A percentile compares a stretch with the other conserved stretches of the same genome.
Conservation (phyloP, 1,140 invertebrate genomes). For the Lucilia sericata region DNA sequence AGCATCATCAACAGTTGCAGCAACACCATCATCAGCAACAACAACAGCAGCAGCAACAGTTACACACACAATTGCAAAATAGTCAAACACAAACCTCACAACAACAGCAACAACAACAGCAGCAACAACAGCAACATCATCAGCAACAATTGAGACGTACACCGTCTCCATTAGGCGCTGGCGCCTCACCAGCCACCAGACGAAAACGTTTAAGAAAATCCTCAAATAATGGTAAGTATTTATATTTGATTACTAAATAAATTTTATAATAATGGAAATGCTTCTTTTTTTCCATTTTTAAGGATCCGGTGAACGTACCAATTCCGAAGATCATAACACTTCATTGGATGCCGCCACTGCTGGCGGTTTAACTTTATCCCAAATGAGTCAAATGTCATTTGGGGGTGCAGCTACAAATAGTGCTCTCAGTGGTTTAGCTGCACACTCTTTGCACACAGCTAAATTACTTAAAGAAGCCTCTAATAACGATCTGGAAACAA, state of each 20-base stretch:
- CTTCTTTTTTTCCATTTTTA: constrained; percentile 49
- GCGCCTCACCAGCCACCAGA: constrained; percentile 65
- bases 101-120: constrained; percentile 57
- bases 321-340: constrained; percentile 68
- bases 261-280: constrained; percentile 18
- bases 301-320: constrained; percentile 72
- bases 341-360: constrained; percentile 59
- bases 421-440: constrained; percentile 54
- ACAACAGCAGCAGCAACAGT: constrained; percentile 57
- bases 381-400: constrained; percentile 66
- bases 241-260: constrained; percentile 3
- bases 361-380: constrained; percentile 61
- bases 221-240: constrained; percentile 69
- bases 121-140: constrained; percentile 59
- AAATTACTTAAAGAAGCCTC: constrained; percentile 64
- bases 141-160: constrained; percentile 64
- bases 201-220: constrained; percentile 79
- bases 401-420: constrained; percentile 51
- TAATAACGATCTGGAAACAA: constrained; percentile 60
- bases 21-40: constrained; percentile 51
- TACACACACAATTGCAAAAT: constrained; percentile 52
- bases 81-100: constrained; percentile 50
- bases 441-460: constrained; percentile 61
- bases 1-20: constrained; percentile 59
- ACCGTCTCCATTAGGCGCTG: constrained; percentile 63